A percentile compares a stretch with the other conserved stretches of the same genome.
These are phyloP conservation scores for Sphecodes monilicornis DNA, from an alignment of 2,888 invertebrate species.

Conservation along the genomic window DNA sequence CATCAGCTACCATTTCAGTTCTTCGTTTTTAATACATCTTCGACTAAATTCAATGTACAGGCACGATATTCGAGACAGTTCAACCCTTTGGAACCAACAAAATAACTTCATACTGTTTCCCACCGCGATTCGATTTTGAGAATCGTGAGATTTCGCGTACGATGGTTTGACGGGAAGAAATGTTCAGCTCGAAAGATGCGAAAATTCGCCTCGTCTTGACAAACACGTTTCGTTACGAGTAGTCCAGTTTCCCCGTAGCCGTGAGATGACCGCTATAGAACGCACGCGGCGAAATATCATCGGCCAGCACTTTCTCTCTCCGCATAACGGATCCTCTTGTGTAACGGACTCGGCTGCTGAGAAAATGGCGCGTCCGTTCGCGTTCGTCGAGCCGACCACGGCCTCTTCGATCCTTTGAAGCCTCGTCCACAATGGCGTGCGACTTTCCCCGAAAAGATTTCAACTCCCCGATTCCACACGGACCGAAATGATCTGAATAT, in stretches of 20 bases:
- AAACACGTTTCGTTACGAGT: slow-evolving; percentile 13
- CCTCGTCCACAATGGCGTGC: slow-evolving; percentile 35
- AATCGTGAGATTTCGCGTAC: background rate
- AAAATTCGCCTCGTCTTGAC: slow-evolving; percentile 9
- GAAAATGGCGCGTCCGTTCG: slow-evolving; percentile 66
- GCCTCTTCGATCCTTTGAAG: slow-evolving; percentile 38
- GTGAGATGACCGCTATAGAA: slow-evolving; percentile 48
- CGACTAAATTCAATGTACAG: background rate
- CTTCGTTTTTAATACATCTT: too few relatives aligned
- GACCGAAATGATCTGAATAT: too few relatives aligned
- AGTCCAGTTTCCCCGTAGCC: slow-evolving; percentile 53
- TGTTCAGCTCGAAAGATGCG: slow-evolving; percentile 6
- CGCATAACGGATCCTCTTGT: slow-evolving; percentile 71
- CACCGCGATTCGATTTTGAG: too few relatives aligned
- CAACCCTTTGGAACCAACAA: background rate
- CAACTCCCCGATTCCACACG: too few relatives aligned
- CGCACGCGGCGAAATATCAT: slow-evolving; percentile 62
- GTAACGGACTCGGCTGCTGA: slow-evolving; percentile 67
- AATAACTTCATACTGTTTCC: too few relatives aligned
- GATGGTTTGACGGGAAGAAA: background rate
- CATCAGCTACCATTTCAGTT: too few relatives aligned
- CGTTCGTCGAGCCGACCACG: slow-evolving; percentile 47
- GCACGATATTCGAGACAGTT: background rate
- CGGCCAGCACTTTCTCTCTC: slow-evolving; percentile 72
- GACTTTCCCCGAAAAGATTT: background rate